Evolutionary conservation across 1,140 invertebrate genomes (phyloP), one percentile per base, ranked within the genome.

Genomic region (Drosophila nigrodunni): DNA sequence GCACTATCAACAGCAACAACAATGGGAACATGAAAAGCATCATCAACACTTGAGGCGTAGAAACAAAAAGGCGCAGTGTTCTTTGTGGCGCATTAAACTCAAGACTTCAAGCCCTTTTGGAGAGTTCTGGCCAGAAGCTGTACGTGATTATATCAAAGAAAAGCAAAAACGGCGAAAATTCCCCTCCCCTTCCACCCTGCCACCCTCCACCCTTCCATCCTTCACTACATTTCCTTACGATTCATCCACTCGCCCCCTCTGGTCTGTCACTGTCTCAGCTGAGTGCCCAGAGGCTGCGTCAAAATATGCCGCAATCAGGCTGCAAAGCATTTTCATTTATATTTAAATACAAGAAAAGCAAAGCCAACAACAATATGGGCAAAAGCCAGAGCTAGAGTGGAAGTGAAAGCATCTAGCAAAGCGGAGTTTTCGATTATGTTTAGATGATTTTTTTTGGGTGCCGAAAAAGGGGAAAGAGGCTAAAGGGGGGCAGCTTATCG

Each of bases 241-340:
- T 30, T 30, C 25, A 30, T 7, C 39, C 57, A 44, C 30, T 13
- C 10, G 21, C 37, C 15, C 57, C 25, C 39, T 37, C 25, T 34
- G 39, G 50, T 37, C 25, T 34, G 39, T 80, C 37, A 35, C 59
- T 71, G 59, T 64, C 59, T 59, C 43, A 71, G 54, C 60, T 71
- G 67, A 73, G 65, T 50, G 76, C 74, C 80, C 77, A 57, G 69
- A 78, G 83, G 85, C 80, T 88, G 83, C 85, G 77, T 88, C 83
- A 88, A 88, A 88, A 88, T 88, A 88, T 88, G 85, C 83, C 83
- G 85, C 83, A 89, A 88, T 88, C 85, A 78, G 80, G 74, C 83
- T 89, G 83, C 83, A 88, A 88, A 88, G 83, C 85, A 88, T 88
- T 88, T 88, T 89, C 83, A 88, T 88, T 88, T 88, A 88, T 88